These are phyloP conservation scores for Sciurus vulgaris DNA, from an alignment of 2,797 vertebrate genomes.

Conservation along the genomic window DNA sequence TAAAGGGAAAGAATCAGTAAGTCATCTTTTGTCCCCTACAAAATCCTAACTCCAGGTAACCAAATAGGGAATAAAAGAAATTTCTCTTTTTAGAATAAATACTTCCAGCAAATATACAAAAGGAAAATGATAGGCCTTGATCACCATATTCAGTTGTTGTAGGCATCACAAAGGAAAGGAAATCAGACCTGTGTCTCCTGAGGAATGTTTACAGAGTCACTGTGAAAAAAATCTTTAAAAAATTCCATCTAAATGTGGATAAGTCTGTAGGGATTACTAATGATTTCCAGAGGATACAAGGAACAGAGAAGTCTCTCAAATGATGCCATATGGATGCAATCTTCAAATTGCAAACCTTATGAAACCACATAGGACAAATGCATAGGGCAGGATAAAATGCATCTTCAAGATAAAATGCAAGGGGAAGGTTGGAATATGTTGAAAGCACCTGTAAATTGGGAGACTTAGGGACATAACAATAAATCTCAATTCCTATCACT, in stretches of 20 bases:
- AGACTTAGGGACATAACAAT: background rate
- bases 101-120: background rate
- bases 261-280: background rate
- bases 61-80: background rate
- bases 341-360: background rate
- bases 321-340: background rate
- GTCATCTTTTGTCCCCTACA: background rate
- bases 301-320: background rate
- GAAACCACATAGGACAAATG: background rate
- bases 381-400: background rate
- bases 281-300: background rate
- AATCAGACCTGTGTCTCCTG: background rate
- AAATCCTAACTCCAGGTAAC: background rate
- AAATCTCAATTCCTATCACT: background rate
- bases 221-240: background rate
- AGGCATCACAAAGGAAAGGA: background rate
- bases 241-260: background rate
- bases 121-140: background rate
- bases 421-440: background rate
- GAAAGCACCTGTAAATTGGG: background rate
- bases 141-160: background rate
- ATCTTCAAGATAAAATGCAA: slow-evolving; percentile 6
- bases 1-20: background rate
- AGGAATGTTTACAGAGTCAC: background rate
- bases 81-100: slow-evolving; percentile 20